These are phyloP conservation scores for Cladopsammia gracilis DNA, from an alignment of 64 coral and sea anemone genomes.

Conservation along the genomic window DNA sequence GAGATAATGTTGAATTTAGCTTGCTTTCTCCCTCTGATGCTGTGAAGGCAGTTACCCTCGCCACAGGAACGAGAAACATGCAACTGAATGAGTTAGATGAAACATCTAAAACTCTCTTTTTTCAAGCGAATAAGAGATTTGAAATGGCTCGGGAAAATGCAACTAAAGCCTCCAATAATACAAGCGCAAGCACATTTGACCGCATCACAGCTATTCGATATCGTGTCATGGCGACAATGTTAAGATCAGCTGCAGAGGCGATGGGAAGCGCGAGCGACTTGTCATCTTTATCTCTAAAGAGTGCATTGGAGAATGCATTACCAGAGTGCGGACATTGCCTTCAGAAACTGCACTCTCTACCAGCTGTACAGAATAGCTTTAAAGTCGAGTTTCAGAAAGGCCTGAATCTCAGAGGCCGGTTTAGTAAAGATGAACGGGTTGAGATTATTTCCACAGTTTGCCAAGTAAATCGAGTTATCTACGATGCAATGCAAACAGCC, in stretches of 20 bases:
- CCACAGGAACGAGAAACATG: not conserved
- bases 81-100: not conserved
- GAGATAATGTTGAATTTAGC: not conserved
- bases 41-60: not conserved
- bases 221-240: slow-evolving; percentile 26
- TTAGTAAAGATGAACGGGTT: not conserved
- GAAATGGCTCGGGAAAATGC: slow-evolving; percentile 35
- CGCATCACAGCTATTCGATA: slow-evolving; percentile 41
- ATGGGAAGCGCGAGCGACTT: not conserved
- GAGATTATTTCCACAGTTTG: not conserved
- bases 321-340: slow-evolving; percentile 14
- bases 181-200: slow-evolving; percentile 2
- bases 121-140: slow-evolving; percentile 19
- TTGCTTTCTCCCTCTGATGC: too few species aligned
- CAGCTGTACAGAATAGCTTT: slow-evolving; percentile 12
- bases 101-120: not conserved
- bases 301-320: not conserved
- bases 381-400: not conserved
- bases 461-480: not conserved
- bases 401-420: not conserved
- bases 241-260: not conserved
- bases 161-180: slow-evolving; percentile 56
- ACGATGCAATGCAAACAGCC: not conserved
- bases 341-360: slow-evolving; percentile 34
- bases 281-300: not conserved